Evolutionary conservation across 2,113 vertebrate species (phyloP), one percentile per base, ranked within the genome.

Genomic region (Macroglossus sobrinus): DNA sequence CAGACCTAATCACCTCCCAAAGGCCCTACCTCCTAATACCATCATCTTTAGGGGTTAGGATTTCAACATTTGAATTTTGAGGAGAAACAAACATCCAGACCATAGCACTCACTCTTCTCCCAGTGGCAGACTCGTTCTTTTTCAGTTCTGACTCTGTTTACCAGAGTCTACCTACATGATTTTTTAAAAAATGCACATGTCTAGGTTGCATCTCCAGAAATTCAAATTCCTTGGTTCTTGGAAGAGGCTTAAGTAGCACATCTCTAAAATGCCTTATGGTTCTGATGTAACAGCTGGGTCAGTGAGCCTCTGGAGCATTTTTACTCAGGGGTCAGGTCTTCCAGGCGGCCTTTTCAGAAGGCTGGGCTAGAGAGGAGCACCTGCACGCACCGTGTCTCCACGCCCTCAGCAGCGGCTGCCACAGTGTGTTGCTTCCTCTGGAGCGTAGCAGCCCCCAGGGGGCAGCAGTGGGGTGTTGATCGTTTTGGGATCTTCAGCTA

Each of bases 371-470:
- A 14, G n/a, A 8, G n/a, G 43, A 61, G 53, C 10, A 11, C n/a
- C 4, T 6, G 6, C 0, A 0, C 16, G 9, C 1, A 1, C 28
- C 4, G 33, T 43, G 45, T 33, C 43, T 50, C 35, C 13, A 4
- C 35, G 57, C 50, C 11, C 4, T 28, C 47, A 4, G 50, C 61
- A 12, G 1, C 3, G 18, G 33, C 89, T 7, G 18, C 50, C 50
- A 14, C 2, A 5, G 30, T 47, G 33, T 33, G 30, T 53, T 64
- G 19, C 38, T 88, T 69, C 71, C 50, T 5, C 35, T 4, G 14
- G 55, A 50, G 26, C 10, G 1, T 4, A 75, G 64, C 57, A 8
- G 3, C 26, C 38, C 43, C 38, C 7, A 0, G 61, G 50, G 64
- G 33, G 4, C 24, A 63, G 47, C 55, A 14, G 4, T 2, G 8